Conservation (phyloP, 2,888 invertebrate species). For the Entomobrya multifasciata region DNA sequence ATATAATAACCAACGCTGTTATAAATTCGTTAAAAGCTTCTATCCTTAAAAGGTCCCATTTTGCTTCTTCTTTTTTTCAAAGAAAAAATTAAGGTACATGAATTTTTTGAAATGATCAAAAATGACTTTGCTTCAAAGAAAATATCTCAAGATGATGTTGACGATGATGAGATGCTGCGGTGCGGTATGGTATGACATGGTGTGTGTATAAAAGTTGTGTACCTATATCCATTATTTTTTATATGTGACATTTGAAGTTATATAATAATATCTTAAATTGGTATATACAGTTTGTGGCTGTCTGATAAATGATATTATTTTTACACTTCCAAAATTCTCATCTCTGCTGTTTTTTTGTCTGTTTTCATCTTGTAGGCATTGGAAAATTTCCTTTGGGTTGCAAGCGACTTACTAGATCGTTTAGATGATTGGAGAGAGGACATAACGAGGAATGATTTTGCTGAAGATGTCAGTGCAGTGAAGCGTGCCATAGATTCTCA, state of each 20-base stretch:
- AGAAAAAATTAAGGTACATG: background rate
- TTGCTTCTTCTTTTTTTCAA: background rate
- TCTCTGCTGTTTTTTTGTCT: background rate
- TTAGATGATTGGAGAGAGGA: constrained; percentile 96
- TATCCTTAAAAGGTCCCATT: too few relatives aligned
- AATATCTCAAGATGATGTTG: too few relatives aligned
- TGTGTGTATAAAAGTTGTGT: too few relatives aligned
- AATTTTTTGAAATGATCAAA: too few relatives aligned
- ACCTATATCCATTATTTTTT: too few relatives aligned
- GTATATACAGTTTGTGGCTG: background rate
- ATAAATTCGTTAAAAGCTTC: too few relatives aligned
- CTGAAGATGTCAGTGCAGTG: constrained; percentile 95
- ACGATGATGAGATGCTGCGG: too few relatives aligned
- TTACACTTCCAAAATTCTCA: background rate
- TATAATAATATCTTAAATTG: too few relatives aligned
- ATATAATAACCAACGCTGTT: background rate
- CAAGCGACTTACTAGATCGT: constrained; percentile 94
- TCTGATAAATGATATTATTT: background rate
- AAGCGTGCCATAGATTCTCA: constrained; percentile 96
- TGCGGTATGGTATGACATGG: too few relatives aligned
- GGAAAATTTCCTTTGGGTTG: constrained; percentile 98
- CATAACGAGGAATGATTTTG: constrained; percentile 94
- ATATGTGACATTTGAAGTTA: too few relatives aligned
- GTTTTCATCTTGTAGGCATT: constrained; percentile 84
- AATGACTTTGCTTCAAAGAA: too few relatives aligned